Conservation (phyloP, 2,888 invertebrate genomes). For the Pyrochroa serraticornis region DNA sequence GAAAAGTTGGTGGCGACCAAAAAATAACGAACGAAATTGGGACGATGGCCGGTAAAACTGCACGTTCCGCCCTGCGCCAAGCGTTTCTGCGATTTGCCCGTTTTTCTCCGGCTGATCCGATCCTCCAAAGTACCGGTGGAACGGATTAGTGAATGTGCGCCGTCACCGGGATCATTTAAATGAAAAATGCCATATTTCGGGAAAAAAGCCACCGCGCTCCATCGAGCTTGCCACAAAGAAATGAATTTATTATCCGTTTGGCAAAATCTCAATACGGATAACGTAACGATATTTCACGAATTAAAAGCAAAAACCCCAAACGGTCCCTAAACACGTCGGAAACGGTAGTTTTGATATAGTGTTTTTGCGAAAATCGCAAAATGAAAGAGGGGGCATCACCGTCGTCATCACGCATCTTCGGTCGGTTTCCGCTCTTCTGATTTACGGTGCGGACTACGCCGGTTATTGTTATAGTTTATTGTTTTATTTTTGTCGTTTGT, state of each 20-base stretch:
- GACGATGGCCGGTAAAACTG: too few species aligned
- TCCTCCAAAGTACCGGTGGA: constrained; percentile 1
- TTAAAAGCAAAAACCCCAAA: constrained; percentile 14
- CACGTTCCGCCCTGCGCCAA: too few species aligned
- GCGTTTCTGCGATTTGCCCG: too few species aligned
- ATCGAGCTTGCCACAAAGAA: constrained; percentile 7
- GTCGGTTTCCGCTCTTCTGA: constrained; percentile 34
- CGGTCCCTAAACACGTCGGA: constrained; percentile 30
- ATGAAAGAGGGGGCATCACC: constrained; percentile 6
- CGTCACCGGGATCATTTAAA: constrained; percentile 20
- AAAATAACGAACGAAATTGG: too few species aligned
- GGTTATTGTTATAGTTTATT: constrained; percentile 41
- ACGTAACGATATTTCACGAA: constrained; percentile 14
- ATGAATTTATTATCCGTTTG: constrained; percentile 24
- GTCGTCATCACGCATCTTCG: constrained; percentile 28
- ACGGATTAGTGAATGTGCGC: constrained; percentile 20
- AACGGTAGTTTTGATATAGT: constrained; percentile 29
- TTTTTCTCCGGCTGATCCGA: too few species aligned
- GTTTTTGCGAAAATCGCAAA: constrained; percentile 18
- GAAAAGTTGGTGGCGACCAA: too few species aligned
- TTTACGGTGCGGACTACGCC: constrained; percentile 37
- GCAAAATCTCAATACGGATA: constrained; percentile 16
- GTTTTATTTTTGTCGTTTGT: constrained; percentile 49
- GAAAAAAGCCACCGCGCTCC: not conserved
- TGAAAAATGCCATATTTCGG: constrained; percentile 19